Percentiles rank a stretch among this genome's conserved stretches.
Evolutionary conservation across 1,140 invertebrate species (phyloP).

Genomic region (Aphelenchoides fujianensis): DNA sequence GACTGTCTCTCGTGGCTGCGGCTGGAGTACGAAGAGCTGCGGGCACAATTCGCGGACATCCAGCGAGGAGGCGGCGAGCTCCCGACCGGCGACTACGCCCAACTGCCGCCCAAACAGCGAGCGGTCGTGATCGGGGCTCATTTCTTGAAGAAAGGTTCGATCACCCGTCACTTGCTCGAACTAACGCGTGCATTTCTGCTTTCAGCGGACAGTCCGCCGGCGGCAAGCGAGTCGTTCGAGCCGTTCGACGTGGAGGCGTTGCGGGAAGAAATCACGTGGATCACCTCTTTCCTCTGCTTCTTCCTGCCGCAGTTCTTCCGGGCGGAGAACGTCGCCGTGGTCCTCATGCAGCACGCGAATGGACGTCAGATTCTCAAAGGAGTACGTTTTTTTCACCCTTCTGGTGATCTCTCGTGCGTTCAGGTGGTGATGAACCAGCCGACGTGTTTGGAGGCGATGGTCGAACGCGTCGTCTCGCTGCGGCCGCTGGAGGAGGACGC

Average conservation of each 20-base stretch:
- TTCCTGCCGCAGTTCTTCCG: constrained; percentile 20
- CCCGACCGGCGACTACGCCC: not conserved
- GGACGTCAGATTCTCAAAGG: constrained; percentile 14
- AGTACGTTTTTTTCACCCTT: no score
- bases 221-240: constrained; percentile 17
- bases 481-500: not conserved
- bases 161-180: not conserved
- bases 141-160: constrained; percentile 11
- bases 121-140: constrained; percentile 17
- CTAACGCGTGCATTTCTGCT: constrained; percentile 1
- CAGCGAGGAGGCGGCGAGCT: not conserved
- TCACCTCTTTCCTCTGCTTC: constrained; percentile 24
- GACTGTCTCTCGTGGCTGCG: not conserved
- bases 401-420: no score
- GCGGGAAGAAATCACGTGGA: constrained; percentile 32
- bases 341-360: constrained; percentile 13
- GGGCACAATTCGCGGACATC: not conserved
- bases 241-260: constrained; percentile 25
- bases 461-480: constrained; percentile 6
- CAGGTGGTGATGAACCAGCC: no score
- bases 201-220: constrained; percentile 13
- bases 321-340: constrained; percentile 2
- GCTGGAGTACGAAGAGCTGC: constrained; percentile 4
- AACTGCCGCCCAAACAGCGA: not conserved
- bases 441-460: constrained; percentile 8